Evolutionary conservation across 1,140 invertebrate genomes (phyloP).

Genomic region (Panonychus citri): DNA sequence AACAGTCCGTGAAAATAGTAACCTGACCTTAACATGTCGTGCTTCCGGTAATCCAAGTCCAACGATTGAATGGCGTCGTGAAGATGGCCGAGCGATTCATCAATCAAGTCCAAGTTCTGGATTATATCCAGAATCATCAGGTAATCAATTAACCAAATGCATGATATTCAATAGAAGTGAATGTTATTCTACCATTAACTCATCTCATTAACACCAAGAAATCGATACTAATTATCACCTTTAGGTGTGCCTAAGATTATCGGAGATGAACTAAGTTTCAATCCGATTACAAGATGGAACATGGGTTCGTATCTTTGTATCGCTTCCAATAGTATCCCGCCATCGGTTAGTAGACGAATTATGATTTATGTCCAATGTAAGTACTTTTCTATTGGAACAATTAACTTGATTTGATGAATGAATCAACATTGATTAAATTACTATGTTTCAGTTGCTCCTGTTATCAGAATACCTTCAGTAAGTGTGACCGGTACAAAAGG

Average conservation of each 20-base stretch:
- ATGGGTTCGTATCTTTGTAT: slow-evolving; percentile 78
- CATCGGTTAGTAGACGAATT: slow-evolving; percentile 57
- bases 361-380: slow-evolving; percentile 83
- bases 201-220: not conserved
- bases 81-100: slow-evolving; percentile 53
- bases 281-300: slow-evolving; percentile 54
- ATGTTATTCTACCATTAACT: not conserved
- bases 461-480: slow-evolving; percentile 71
- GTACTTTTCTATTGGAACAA: slow-evolving; percentile 29
- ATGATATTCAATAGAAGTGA: too few species aligned
- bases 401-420: too few species aligned
- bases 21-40: slow-evolving; percentile 26
- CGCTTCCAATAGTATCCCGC: slow-evolving; percentile 34
- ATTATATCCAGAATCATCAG: not conserved
- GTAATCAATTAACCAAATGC: not conserved
- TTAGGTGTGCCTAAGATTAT: not conserved
- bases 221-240: too few species aligned
- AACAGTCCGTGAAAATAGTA: slow-evolving; percentile 22
- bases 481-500: slow-evolving; percentile 54
- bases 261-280: slow-evolving; percentile 54
- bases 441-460: slow-evolving; percentile 45
- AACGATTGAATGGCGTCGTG: slow-evolving; percentile 60
- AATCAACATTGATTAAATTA: too few species aligned
- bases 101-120: slow-evolving; percentile 21
- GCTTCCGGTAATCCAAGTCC: slow-evolving; percentile 28